phyloP scores from a whole-genome alignment of 2,797 vertebrate genomes.

The Myotis daubentonii region DNA sequence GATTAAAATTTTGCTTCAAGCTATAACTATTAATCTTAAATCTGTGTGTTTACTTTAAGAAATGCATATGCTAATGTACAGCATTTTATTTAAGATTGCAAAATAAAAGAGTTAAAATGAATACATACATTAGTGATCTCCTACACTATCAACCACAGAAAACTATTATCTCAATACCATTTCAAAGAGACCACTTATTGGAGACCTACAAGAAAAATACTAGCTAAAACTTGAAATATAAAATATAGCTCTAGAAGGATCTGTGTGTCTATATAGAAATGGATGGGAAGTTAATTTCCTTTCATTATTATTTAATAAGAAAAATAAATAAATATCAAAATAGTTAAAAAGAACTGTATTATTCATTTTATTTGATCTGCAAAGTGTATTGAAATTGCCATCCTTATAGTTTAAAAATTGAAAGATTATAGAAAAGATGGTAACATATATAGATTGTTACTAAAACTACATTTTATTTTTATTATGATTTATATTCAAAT shows the following conservation, averaged over 20 bases:
- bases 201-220: not conserved
- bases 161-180: not conserved
- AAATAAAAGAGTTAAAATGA: constrained; percentile 34
- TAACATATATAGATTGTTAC: not conserved
- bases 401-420: not conserved
- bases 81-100: constrained; percentile 1
- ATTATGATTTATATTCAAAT: not conserved
- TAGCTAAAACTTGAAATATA: not conserved
- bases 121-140: not conserved
- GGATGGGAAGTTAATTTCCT: not conserved
- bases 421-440: not conserved
- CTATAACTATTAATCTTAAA: constrained; percentile 35
- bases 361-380: not conserved
- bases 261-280: not conserved
- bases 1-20: constrained; percentile 18
- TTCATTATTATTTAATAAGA: not conserved
- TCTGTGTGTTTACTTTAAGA: not conserved
- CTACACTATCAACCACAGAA: not conserved
- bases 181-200: not conserved
- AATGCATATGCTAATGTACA: not conserved
- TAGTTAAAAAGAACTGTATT: not conserved
- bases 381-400: not conserved
- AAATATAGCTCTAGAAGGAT: constrained; percentile 29
- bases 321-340: constrained; percentile 7
- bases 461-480: not conserved